Conservation (phyloP, 2,113 vertebrate genomes). For the Etia nguti region DNA sequence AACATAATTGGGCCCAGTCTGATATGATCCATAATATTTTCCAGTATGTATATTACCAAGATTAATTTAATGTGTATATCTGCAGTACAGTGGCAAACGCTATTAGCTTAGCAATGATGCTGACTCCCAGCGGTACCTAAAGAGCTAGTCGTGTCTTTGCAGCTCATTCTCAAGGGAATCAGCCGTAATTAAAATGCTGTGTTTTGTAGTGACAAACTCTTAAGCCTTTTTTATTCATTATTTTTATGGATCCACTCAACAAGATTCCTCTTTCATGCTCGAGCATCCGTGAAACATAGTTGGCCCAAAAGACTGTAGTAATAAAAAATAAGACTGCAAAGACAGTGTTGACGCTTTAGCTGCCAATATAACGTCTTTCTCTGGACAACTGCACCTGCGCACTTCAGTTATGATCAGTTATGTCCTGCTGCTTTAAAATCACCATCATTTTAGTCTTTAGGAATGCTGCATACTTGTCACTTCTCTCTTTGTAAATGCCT, state of each 20-base stretch:
- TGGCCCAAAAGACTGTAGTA: constrained; percentile 38
- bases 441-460: neutral
- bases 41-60: constrained; percentile 32
- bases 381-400: neutral
- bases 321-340: constrained; percentile 36
- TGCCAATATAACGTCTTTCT: neutral
- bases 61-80: constrained; percentile 49
- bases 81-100: constrained; percentile 32
- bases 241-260: constrained; percentile 70
- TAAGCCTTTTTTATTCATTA: constrained; percentile 59
- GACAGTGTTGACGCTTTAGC: neutral
- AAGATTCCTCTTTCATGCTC: constrained; percentile 68
- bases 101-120: constrained; percentile 49
- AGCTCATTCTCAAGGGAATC: constrained; percentile 20
- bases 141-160: constrained; percentile 36
- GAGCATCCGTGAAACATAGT: constrained; percentile 63
- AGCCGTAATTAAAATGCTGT: constrained; percentile 59
- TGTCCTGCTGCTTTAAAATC: neutral
- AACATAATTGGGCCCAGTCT: constrained; percentile 37
- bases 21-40: constrained; percentile 47
- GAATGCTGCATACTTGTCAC: neutral
- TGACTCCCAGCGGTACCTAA: constrained; percentile 8
- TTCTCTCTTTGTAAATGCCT: neutral
- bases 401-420: neutral
- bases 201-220: constrained; percentile 45